phyloP scores from a whole-genome alignment of 2,888 invertebrate species.

The Hydriomena furcata region DNA sequence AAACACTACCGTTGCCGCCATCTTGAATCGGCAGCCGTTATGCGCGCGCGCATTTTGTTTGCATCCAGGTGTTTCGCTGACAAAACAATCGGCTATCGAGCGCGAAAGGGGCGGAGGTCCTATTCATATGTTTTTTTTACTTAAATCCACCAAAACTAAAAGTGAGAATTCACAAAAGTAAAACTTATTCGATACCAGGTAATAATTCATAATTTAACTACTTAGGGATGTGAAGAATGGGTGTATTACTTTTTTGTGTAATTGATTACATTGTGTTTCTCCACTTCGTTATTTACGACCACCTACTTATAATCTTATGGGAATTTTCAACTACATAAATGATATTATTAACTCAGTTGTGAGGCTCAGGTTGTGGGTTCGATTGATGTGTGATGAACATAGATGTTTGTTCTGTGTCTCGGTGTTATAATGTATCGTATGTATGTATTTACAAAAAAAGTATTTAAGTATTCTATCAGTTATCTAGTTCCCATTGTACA shows the following conservation, averaged over 20 bases:
- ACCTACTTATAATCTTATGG: slow-evolving; percentile 33
- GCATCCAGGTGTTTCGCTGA: slow-evolving; percentile 80
- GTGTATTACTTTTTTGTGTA: slow-evolving; percentile 62
- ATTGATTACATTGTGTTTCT: slow-evolving; percentile 66
- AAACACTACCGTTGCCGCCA: slow-evolving; percentile 52
- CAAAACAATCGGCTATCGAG: slow-evolving; percentile 79
- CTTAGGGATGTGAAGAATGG: slow-evolving; percentile 73
- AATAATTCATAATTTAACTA: slow-evolving; percentile 81
- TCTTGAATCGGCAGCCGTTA: slow-evolving; percentile 65
- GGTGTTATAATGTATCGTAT: too few species aligned
- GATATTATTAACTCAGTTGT: too few species aligned
- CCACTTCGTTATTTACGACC: slow-evolving; percentile 40
- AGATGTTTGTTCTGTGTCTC: too few species aligned
- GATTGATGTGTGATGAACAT: too few species aligned
- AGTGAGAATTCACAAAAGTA: slow-evolving; percentile 58
- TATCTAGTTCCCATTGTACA: too few species aligned
- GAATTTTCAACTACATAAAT: too few species aligned
- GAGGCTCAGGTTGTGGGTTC: too few species aligned
- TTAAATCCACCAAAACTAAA: slow-evolving; percentile 71
- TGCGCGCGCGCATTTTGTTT: slow-evolving; percentile 68
- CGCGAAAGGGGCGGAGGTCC: slow-evolving; percentile 72
- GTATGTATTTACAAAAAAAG: too few species aligned
- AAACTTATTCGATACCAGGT: slow-evolving; percentile 55
- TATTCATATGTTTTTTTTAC: slow-evolving; percentile 73
- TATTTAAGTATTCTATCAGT: too few species aligned